phyloP scores from a whole-genome alignment of 2,888 invertebrate species.

The Dorcus parallelipipedus region DNA sequence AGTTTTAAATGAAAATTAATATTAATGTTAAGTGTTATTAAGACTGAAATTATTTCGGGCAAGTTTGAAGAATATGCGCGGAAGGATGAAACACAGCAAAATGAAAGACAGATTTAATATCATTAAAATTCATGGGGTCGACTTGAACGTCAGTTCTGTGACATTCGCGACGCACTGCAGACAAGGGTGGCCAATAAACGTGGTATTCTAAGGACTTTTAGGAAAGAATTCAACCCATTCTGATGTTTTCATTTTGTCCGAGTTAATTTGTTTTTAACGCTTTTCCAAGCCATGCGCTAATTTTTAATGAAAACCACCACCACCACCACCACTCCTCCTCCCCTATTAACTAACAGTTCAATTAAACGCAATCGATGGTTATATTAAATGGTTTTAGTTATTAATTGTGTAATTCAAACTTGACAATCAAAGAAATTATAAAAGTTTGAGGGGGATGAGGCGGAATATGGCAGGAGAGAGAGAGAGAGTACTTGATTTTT shows the following conservation, averaged over 20 bases:
- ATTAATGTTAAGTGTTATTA: background rate
- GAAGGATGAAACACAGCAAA: constrained; percentile 27
- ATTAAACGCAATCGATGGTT: too few relatives aligned
- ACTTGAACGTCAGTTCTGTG: constrained; percentile 36
- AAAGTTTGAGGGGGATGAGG: background rate
- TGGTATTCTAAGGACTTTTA: constrained; percentile 27
- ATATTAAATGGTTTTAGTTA: too few relatives aligned
- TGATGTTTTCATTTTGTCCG: constrained; percentile 20
- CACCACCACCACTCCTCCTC: too few relatives aligned
- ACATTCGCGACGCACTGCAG: constrained; percentile 31
- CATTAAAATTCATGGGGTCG: constrained; percentile 37
- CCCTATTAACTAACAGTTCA: too few relatives aligned
- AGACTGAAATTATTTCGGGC: background rate
- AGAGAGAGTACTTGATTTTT: constrained; percentile 25
- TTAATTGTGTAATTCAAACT: background rate
- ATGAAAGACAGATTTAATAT: constrained; percentile 37
- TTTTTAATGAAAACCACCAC: too few relatives aligned
- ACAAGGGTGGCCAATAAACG: constrained; percentile 38
- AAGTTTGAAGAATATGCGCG: background rate
- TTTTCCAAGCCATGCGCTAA: too few relatives aligned
- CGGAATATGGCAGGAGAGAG: background rate
- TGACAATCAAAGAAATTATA: background rate
- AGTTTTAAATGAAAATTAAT: too few relatives aligned
- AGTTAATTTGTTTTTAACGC: constrained; percentile 1
- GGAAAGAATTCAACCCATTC: constrained; percentile 18